Percentiles rank a stretch among this genome's conserved stretches.
Evolutionary conservation across 2,113 vertebrate genomes (phyloP).

Genomic region (Gavia stellata): DNA sequence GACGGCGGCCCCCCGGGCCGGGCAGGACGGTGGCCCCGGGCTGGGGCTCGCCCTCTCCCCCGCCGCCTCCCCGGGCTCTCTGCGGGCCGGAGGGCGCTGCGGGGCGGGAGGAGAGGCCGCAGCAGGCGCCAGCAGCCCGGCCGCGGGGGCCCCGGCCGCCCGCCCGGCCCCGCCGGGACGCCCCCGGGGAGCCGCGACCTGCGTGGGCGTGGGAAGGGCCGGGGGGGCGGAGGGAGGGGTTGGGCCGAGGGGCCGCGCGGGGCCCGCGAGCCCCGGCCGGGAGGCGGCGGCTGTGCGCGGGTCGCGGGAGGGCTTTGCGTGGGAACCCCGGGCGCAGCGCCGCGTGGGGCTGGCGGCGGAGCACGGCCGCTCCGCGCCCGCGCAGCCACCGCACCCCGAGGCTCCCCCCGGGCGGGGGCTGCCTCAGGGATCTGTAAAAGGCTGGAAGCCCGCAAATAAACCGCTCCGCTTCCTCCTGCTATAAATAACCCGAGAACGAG

Average conservation of each 20-base stretch:
- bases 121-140: not conserved
- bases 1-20: rapidly evolving
- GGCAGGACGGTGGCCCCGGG: not conserved
- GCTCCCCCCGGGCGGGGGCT: not conserved
- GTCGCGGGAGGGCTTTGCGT: rapidly evolving
- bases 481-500: not conserved
- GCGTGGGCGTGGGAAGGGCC: conserved; percentile 10
- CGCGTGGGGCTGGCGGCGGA: not conserved
- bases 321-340: not conserved
- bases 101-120: not conserved
- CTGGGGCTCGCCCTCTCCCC: not conserved
- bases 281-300: rapidly evolving
- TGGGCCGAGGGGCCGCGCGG: not conserved
- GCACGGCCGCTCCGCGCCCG: not conserved
- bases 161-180: too few relatives aligned
- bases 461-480: not conserved
- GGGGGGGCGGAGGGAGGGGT: not conserved
- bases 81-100: not conserved
- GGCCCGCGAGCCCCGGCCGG: not conserved
- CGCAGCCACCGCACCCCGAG: not conserved
- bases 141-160: not conserved
- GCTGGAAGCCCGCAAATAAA: not conserved
- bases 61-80: rapidly evolving
- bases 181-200: not conserved
- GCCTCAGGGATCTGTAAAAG: not conserved